Base-by-base conservation (phyloP, 1,140 invertebrate species). In the Pseudomyrmex concolor region DNA sequence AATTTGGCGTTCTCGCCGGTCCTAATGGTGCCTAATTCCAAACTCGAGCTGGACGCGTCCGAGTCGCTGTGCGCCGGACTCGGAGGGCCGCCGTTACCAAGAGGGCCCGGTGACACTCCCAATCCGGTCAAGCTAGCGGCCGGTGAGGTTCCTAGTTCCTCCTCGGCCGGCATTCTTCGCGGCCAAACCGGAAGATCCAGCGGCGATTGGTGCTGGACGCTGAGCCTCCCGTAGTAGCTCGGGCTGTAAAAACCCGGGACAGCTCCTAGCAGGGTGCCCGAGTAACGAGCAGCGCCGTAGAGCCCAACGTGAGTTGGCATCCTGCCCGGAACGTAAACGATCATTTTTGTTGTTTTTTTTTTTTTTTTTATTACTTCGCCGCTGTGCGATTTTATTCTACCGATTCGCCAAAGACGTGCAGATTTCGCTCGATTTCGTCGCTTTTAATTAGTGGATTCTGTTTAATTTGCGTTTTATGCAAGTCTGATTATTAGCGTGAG, bases 291-390 rank as follows among this genome's bases (percentile, higher is more conserved):
- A 62, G 89, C 90, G 78, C 91, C 92, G 88, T 92, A 94, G 60
- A 90, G 91, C 76, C 91, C 89, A 85, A 93, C 89, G 88, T 93
- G 92, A 87, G 77, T 93, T 90, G 94, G 94, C 94, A 94, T 94
- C 93, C 94, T 94, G 90, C 93, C 93, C 85, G 94, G 93, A 86
- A 94, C 93, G 91, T 94, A 94, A 92, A 94, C 91, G 89, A 94
- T 94, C 94, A 94, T 94, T 34, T 34, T 34, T 34, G 0, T 34
- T 34, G 5, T 5, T 34, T 34, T 34, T 34, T 34, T 34, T 83
- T 89, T 25, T 83, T 89, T 91, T 74, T 83, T 72, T 60, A 63
- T 78, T 72, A 59, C 55, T 85, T 66, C 64, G 59, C 51, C 62
- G 51, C 7, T 34, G 5, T 34, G 34, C 25, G 74, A 76, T n/a